Percentiles rank a stretch among this genome's conserved stretches.
These are phyloP conservation scores for Chalcosyrphus nemorum DNA, from an alignment of 2,888 invertebrate species.

Conservation along the genomic window DNA sequence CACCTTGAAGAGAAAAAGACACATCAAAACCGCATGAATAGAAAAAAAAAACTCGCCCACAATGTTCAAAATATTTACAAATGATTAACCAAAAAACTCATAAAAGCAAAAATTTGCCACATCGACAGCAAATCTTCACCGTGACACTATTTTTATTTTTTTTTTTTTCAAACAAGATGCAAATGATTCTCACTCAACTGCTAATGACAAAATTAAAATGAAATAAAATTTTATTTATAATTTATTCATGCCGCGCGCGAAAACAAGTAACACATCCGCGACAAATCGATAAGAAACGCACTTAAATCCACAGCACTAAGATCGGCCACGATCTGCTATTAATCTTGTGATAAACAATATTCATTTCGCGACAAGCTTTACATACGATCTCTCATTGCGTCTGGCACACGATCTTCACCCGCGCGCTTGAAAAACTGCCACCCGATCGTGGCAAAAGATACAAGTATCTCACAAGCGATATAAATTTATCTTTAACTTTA, in stretches of 20 bases:
- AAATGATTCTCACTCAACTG: conserved; percentile 19
- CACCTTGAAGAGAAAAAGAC: background rate
- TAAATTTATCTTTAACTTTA: background rate
- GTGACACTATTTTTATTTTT: conserved; percentile 42
- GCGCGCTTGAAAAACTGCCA: conserved; percentile 26
- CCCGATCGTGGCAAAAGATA: conserved; percentile 33
- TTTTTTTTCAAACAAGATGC: conserved; percentile 8
- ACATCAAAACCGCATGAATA: conserved; percentile 25
- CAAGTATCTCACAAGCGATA: conserved; percentile 35
- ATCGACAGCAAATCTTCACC: conserved; percentile 32
- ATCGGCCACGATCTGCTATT: conserved; percentile 39
- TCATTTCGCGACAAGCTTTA: conserved; percentile 47
- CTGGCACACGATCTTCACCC: conserved; percentile 22
- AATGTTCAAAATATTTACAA: conserved; percentile 1
- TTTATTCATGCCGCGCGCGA: conserved; percentile 48
- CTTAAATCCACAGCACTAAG: conserved; percentile 41
- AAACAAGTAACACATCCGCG: conserved; percentile 21
- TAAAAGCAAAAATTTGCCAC: conserved; percentile 31
- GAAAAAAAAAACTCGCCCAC: background rate
- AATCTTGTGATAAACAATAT: conserved; percentile 52
- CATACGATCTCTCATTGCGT: conserved; percentile 19
- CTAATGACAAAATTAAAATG: conserved; percentile 31
- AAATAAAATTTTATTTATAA: conserved; percentile 6
- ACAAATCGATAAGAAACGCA: conserved; percentile 24
- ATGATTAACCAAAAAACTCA: conserved; percentile 11